These are phyloP conservation scores for Phyllotreta striolata DNA, from an alignment of 2,888 invertebrate genomes.

Conservation along the genomic window DNA sequence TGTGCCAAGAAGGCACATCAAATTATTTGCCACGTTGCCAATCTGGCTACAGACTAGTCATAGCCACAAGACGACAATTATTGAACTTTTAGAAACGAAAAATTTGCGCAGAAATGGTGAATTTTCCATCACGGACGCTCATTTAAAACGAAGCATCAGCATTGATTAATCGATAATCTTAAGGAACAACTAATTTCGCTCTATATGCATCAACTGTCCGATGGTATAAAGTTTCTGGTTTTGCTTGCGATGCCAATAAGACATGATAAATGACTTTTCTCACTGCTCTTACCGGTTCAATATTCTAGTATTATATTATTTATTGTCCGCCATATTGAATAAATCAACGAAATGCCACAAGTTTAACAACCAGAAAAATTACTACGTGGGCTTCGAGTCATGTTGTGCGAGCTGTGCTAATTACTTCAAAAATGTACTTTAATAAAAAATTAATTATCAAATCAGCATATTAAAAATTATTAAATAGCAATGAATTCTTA, in stretches of 20 bases:
- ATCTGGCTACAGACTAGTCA: conserved; percentile 15
- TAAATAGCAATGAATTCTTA: too few species aligned
- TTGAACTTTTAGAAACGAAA: too few species aligned
- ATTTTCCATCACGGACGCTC: too few species aligned
- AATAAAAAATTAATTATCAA: too few species aligned
- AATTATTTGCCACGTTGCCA: conserved; percentile 38
- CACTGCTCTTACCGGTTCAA: conserved; percentile 12
- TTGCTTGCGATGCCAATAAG: conserved; percentile 11
- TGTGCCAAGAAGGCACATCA: conserved; percentile 49
- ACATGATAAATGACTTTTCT: conserved; percentile 15
- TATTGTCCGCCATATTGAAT: conserved; percentile 15
- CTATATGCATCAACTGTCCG: conserved; percentile 5
- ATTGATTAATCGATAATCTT: conserved; percentile 11
- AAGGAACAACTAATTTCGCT: conserved; percentile 8
- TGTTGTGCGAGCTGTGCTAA: too few species aligned
- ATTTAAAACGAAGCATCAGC: too few species aligned
- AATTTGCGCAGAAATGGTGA: too few species aligned
- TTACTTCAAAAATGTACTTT: too few species aligned
- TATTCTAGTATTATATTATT: conserved; percentile 15
- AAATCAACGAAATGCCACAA: conserved; percentile 13
- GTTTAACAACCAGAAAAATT: conserved; percentile 16
- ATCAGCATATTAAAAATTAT: too few species aligned
- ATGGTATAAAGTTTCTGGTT: conserved; percentile 8
- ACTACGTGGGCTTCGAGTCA: conserved; percentile 3
- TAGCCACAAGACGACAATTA: too few species aligned